Percentiles rank a stretch among this genome's conserved stretches.
These are phyloP conservation scores for Gila orcuttii DNA, from an alignment of 2,113 vertebrate genomes.

Conservation along the genomic window DNA sequence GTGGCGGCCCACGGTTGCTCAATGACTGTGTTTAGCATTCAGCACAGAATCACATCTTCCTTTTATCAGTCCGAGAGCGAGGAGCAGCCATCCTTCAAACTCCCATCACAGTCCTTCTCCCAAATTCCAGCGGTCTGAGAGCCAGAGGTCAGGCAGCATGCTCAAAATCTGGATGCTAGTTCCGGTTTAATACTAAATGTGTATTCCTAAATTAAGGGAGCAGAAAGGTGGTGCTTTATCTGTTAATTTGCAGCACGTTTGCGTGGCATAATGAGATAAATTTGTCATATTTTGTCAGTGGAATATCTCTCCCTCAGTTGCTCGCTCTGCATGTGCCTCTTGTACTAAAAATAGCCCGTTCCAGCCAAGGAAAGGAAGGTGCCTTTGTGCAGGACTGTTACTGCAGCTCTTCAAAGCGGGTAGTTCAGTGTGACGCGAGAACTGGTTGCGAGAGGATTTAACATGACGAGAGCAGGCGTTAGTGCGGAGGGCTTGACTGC, in stretches of 20 bases:
- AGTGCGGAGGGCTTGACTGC: constrained; percentile 34
- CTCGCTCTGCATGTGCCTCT: constrained; percentile 12
- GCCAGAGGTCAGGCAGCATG: background rate
- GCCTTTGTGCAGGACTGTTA: constrained; percentile 47
- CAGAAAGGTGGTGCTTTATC: constrained; percentile 4
- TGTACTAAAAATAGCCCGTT: constrained; percentile 45
- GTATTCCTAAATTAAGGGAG: background rate
- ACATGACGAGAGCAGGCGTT: constrained; percentile 45
- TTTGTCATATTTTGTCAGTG: constrained; percentile 7
- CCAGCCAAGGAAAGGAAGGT: constrained; percentile 35
- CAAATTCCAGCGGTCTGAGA: constrained; percentile 10
- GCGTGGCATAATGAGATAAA: constrained; percentile 9
- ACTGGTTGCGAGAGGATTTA: constrained; percentile 53
- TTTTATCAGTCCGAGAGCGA: constrained; percentile 30
- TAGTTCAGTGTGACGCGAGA: constrained; percentile 55
- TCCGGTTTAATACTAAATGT: background rate
- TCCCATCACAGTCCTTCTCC: constrained; percentile 23
- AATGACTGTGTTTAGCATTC: constrained; percentile 39
- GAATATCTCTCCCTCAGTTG: constrained; percentile 17
- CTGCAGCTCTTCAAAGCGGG: constrained; percentile 35
- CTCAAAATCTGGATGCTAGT: background rate
- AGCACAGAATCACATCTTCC: constrained; percentile 25
- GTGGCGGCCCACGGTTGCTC: background rate
- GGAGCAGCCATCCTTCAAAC: constrained; percentile 38
- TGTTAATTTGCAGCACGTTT: background rate